Percentiles rank a stretch among this genome's conserved stretches.
Conservation (phyloP, 1,140 invertebrate genomes). For the Polypedilum pembai region DNA sequence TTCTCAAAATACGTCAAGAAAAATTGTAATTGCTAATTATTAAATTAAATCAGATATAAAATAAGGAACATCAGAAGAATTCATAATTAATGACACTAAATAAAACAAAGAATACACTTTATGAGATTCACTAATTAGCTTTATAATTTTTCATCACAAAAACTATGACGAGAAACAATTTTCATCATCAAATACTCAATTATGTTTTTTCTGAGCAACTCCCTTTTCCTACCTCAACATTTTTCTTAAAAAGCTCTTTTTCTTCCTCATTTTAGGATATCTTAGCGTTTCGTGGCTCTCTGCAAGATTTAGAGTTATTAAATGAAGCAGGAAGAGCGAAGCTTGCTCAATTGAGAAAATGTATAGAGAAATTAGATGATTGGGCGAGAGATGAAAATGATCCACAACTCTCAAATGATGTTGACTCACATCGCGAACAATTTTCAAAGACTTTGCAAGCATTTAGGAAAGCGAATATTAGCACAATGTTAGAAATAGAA, state of each 20-base stretch:
- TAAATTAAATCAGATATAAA: no score
- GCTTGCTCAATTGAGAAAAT: conserved; percentile 55
- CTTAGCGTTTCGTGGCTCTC: conserved; percentile 55
- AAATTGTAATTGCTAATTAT: no score
- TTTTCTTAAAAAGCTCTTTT: neutral
- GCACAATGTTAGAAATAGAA: conserved; percentile 64
- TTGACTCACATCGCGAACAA: conserved; percentile 60
- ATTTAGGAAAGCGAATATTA: conserved; percentile 71
- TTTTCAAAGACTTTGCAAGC: conserved; percentile 59
- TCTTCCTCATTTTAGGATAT: conserved; percentile 51
- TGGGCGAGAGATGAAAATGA: conserved; percentile 59
- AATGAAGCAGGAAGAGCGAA: conserved; percentile 63
- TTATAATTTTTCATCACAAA: no score
- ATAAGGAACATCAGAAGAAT: no score
- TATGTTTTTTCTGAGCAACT: no score
- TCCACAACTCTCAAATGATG: conserved; percentile 51
- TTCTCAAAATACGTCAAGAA: no score
- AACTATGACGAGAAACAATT: no score
- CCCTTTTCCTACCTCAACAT: neutral
- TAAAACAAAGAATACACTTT: no score
- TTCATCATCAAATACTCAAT: no score
- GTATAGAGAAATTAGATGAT: conserved; percentile 58
- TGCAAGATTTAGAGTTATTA: conserved; percentile 59
- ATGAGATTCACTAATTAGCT: no score
- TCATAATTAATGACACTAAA: no score